These are phyloP conservation scores for Drosophila falleni DNA, from an alignment of 2,888 invertebrate species.

Conservation along the genomic window DNA sequence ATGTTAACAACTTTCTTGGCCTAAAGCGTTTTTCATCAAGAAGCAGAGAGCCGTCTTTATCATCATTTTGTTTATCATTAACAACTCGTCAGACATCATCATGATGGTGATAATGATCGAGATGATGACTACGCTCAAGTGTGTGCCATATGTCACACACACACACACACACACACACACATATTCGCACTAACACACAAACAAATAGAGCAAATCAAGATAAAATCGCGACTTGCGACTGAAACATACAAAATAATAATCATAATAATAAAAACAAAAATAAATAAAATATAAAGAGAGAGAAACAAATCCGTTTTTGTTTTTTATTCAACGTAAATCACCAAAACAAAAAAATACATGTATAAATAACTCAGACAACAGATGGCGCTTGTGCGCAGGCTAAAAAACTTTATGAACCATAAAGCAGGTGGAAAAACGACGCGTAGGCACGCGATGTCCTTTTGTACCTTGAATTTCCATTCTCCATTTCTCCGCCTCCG, in stretches of 20 bases:
- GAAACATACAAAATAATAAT: slow-evolving; percentile 38
- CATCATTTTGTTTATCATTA: slow-evolving; percentile 77
- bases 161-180: slow-evolving; percentile 16
- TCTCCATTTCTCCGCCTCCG: neutral
- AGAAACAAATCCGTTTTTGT: slow-evolving; percentile 2
- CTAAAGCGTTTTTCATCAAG: slow-evolving; percentile 68
- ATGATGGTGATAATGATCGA: slow-evolving; percentile 27
- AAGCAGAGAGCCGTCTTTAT: slow-evolving; percentile 43
- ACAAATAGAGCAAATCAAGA: slow-evolving; percentile 62
- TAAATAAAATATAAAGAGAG: slow-evolving; percentile 23
- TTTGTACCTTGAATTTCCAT: slow-evolving; percentile 18
- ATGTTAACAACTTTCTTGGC: slow-evolving; percentile 79
- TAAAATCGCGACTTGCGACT: slow-evolving; percentile 29
- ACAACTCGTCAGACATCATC: slow-evolving; percentile 70
- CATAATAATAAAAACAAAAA: slow-evolving; percentile 35
- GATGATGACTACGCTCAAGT: slow-evolving; percentile 53
- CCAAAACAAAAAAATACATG: neutral
- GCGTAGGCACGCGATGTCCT: slow-evolving; percentile 62
- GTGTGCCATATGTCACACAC: slow-evolving; percentile 69
- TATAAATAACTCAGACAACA: slow-evolving; percentile 37
- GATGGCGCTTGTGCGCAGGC: slow-evolving; percentile 41
- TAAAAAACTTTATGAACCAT: slow-evolving; percentile 74
- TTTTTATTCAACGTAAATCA: slow-evolving; percentile 41
- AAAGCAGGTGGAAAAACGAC: slow-evolving; percentile 71
- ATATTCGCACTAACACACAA: slow-evolving; percentile 8